Base-by-base conservation (phyloP, 2,797 vertebrate genomes). In the Pseudomugil gertrudae region DNA sequence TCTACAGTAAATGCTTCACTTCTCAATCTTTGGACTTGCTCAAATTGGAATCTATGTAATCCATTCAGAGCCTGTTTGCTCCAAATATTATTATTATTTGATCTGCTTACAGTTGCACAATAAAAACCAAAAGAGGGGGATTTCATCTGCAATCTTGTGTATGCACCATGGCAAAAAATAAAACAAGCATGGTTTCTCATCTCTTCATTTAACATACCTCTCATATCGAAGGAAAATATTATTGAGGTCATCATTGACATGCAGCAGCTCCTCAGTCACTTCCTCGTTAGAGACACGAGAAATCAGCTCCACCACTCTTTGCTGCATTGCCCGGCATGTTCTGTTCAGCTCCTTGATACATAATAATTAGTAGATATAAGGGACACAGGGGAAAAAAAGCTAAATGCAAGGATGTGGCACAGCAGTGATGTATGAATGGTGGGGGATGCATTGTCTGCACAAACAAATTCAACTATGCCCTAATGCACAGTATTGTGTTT, bases 301-400 rank as follows among this genome's bases (percentile, higher is more conserved):
- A 88, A 98, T 95, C 66, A 98, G 95, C 84, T 97, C 96, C 21
- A 98, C 95, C 2, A 98, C 95, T 69, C 97, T 93, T 83, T 96
- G 96, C 92, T 98, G 97, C 97, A 98, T 98, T 17, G 95, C 94
- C 76, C 96, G 91, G 84, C 97, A 98, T 29, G 97, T 98, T 84
- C 96, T 90, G 93, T 98, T 96, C 77, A 94, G 92, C 73, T 98
- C 97, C 97, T 98, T 72, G 30, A 69, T 1, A 50, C 8, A 65
- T 43, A 4, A 17, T 8, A 14, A 65, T 52, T 36, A 59, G 17
- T 7, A 27, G 11, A 35, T 38, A 2, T 38, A 40, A 35, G n/a
- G 69, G 0, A 63, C 10, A 48, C 5, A 15, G 57, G 21, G n/a
- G 5, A 29, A 15, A 54, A 24, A 76, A 57, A 40, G 29, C 14